phyloP scores from a whole-genome alignment of 2,113 vertebrate species.

The Ciconia maguari region DNA sequence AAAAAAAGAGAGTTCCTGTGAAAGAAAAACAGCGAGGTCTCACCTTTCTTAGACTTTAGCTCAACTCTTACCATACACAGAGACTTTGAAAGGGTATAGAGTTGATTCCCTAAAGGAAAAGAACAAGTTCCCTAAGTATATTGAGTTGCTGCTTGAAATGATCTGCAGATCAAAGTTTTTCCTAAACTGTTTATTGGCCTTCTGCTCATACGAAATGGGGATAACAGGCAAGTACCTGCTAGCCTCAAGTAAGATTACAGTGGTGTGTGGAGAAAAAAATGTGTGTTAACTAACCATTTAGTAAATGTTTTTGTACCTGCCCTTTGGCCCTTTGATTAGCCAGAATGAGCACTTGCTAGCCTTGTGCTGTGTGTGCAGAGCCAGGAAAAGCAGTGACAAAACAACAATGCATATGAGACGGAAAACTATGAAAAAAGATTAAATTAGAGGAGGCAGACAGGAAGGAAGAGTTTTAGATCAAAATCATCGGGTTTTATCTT shows the following conservation, averaged over 20 bases:
- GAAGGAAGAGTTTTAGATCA: neutral
- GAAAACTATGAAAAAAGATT: neutral
- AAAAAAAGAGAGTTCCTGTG: neutral
- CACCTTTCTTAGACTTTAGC: neutral
- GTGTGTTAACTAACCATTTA: neutral
- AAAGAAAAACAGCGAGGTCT: neutral
- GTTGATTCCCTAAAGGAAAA: neutral
- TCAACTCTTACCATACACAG: neutral
- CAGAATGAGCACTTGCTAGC: neutral
- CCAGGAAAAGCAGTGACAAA: neutral
- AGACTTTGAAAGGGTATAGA: neutral
- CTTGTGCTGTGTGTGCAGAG: neutral
- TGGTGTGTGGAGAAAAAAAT: neutral
- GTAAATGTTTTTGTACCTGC: neutral
- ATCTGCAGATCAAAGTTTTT: neutral
- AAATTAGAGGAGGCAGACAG: neutral
- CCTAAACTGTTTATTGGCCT: neutral
- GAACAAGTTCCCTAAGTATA: neutral
- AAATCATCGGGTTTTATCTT: neutral
- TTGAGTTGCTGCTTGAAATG: neutral
- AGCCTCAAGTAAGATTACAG: neutral
- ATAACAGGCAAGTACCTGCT: neutral
- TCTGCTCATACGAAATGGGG: neutral
- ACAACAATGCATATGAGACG: neutral
- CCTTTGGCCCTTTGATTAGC: neutral